Evolutionary conservation across 2,888 invertebrate genomes (phyloP), one percentile per base, ranked within the genome.

Genomic region (Kryphioiulus occultus): DNA sequence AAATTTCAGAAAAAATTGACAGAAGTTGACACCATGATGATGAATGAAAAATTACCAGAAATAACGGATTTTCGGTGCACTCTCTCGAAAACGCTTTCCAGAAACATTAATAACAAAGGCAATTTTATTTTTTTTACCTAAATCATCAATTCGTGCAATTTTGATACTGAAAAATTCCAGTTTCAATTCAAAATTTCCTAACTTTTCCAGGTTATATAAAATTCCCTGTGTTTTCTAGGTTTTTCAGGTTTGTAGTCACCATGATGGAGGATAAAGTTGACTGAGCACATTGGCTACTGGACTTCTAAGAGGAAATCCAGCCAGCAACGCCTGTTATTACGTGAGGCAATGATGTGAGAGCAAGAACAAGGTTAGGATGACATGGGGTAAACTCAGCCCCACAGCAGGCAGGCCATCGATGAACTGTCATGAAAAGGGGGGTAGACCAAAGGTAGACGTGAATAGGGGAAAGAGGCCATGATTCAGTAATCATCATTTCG

Each of bases 401-500:
- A 19, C n/a, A 19, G 19, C 53, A 53, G 19, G 3, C 4, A 3
- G 53, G n/a, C n/a, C 53, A 53, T 53, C 53, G n/a, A 53, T 53
- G 53, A n/a, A 15, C 53, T 53, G 53, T n/a, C 53, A 53, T 4
- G 53, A n/a, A n/a, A 53, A n/a, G 19, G 53, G 53, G 53, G n/a
- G 53, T 53, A 53, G 53, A 53, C 53, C 53, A n/a, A n/a, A 53
- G 53, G 53, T 53, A 53, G 53, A 53, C 53, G n/a, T n/a, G 53
- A 53, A 53, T 5, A 9, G 53, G 53, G 53, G 53, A 53, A n/a
- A n/a, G n/a, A 53, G 53, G n/a, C 53, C 53, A 53, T 53, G 53
- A 53, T 53, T 53, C n/a, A 7, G 53, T n/a, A 19, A 53, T 53
- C 53, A 53, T n/a, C 53, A n/a, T 53, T 53, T 53, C 19, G 15